These are phyloP conservation scores for Hippoglossus hippoglossus DNA, from an alignment of 2,797 vertebrate species.

Conservation along the genomic window DNA sequence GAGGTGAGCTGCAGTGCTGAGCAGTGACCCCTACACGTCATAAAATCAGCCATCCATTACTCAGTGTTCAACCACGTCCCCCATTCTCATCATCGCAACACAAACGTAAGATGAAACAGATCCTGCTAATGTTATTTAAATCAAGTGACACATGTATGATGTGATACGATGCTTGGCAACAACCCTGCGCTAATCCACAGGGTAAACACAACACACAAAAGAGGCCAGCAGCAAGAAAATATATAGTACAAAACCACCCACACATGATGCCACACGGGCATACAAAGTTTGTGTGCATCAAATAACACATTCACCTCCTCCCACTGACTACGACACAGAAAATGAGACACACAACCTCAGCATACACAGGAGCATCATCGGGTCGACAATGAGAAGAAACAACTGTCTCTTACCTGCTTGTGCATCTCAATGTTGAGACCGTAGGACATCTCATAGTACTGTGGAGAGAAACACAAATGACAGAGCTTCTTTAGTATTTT, in stretches of 20 bases:
- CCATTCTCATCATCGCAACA: neutral
- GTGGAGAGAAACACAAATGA: slow-evolving; percentile 76
- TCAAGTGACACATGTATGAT: neutral
- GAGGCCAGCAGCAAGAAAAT: slow-evolving; percentile 17
- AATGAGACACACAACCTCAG: slow-evolving; percentile 9
- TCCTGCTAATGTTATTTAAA: neutral
- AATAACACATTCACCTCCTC: slow-evolving; percentile 38
- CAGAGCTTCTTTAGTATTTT: slow-evolving; percentile 50
- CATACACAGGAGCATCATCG: slow-evolving; percentile 2
- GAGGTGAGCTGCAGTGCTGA: slow-evolving; percentile 4
- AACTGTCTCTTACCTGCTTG: slow-evolving; percentile 90
- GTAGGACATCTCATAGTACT: slow-evolving; percentile 99
- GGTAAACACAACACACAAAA: slow-evolving; percentile 14
- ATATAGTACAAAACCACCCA: slow-evolving; percentile 17
- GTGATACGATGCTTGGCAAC: neutral
- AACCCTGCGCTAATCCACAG: neutral
- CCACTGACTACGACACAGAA: slow-evolving; percentile 15
- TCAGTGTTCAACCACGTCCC: slow-evolving; percentile 3
- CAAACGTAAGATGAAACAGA: neutral
- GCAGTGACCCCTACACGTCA: slow-evolving; percentile 17
- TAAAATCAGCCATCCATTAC: slow-evolving; percentile 13
- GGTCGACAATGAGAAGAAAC: neutral
- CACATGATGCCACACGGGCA: slow-evolving; percentile 37
- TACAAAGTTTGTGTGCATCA: slow-evolving; percentile 18
- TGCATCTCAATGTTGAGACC: slow-evolving; percentile 99